Base-by-base conservation (phyloP, 2,888 invertebrate species). In the Agrilus cyanescens region DNA sequence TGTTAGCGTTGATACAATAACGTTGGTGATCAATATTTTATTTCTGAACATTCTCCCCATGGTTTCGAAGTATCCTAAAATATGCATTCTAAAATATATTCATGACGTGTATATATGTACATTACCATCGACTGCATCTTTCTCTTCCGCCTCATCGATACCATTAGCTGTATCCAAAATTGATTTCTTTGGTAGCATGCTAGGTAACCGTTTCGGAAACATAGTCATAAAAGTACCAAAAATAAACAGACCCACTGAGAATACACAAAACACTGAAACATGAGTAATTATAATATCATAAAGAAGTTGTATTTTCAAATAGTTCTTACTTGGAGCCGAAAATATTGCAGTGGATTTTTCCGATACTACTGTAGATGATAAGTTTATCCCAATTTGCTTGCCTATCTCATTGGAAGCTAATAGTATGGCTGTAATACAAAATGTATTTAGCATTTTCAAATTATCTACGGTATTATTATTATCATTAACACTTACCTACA, bases 181-280 rank as follows among this genome's bases (percentile, higher is more conserved):
- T 8, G 72, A 66, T 57, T 71, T 71, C 52, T 72, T 69, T 32
- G 77, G 68, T 1, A 74, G 63, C 42, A 74, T 62, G 46, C 63
- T 65, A 8, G 75, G 70, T 44, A 78, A 56, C 38, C 69, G 67
- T 49, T 68, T 66, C 1, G 78, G 78, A 51, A 78, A 76, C 53
- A 75, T 61, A 0, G 73, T 65, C 38, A 78, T 54, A n/a, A 73
- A 40, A 30, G 67, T 54, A 14, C 71, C 75, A 4, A 66, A 60
- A 41, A 74, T 50, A 25, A 73, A 64, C 12, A 73, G 58, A 4
- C 68, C 38, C 5, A 69, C 54, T 0, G 68, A 66, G 2, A 76
- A 51, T n/a, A 72, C 59, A 1, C 72, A 61, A 72, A 76, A 76
- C 15, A 75, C 77, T 62, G 41, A 40, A 60, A 58, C 18, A 37